A percentile compares a stretch with the other conserved stretches of the same genome.
Evolutionary conservation across 2,113 vertebrate genomes (phyloP).

Genomic region (Empidonax alnorum): DNA sequence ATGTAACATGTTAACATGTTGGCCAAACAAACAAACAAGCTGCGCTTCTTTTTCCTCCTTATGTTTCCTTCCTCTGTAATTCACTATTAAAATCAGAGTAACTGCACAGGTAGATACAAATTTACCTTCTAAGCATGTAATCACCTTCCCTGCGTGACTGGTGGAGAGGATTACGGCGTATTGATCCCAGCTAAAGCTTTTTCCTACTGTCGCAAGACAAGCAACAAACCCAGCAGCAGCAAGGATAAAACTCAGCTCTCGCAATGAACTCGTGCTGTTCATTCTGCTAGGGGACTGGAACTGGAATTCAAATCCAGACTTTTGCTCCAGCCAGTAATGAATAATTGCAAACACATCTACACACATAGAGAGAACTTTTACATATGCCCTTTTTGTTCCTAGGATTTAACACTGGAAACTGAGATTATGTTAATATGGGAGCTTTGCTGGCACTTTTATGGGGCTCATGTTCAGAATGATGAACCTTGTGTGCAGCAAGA

Average conservation of each 20-base stretch:
- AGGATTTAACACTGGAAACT: constrained; percentile 10
- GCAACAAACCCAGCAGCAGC: not conserved
- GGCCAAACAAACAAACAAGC: not conserved
- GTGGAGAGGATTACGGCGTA: rapidly evolving
- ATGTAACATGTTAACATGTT: not conserved
- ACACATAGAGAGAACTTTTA: not conserved
- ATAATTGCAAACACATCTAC: constrained; percentile 54
- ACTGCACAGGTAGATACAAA: not conserved
- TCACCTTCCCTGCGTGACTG: not conserved
- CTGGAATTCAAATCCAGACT: constrained; percentile 25
- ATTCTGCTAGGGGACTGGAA: not conserved
- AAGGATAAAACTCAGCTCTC: not conserved
- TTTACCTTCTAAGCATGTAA: not conserved
- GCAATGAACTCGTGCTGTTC: not conserved
- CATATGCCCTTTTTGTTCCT: constrained; percentile 10
- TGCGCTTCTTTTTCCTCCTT: not conserved
- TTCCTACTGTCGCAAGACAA: not conserved
- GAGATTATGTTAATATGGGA: not conserved
- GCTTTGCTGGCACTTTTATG: not conserved
- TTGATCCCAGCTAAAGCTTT: not conserved
- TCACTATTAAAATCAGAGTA: not conserved
- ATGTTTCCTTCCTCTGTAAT: not conserved
- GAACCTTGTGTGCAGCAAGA: not conserved
- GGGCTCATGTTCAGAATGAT: not conserved
- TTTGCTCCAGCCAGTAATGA: constrained; percentile 23